Evolutionary conservation across 2,888 invertebrate species (phyloP), one percentile per base, ranked within the genome.

Genomic region (Papilio gigon): DNA sequence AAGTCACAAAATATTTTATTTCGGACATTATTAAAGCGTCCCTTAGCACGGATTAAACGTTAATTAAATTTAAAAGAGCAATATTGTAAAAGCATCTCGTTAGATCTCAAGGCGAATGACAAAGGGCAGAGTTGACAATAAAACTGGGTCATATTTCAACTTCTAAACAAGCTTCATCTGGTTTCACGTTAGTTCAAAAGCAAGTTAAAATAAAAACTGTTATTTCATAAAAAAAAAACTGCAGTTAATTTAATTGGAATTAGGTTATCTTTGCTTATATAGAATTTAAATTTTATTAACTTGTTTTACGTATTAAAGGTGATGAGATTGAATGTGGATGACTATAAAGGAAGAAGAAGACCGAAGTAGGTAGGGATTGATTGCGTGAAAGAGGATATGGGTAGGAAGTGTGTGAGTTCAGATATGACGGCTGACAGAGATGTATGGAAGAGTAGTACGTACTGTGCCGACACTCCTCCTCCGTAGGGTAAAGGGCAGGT

Each of bases 81-180:
- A 64, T 64, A 64, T 59, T 47, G 30, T 64, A 64, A 64, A 64
- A 64, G 64, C 64, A 58, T 50, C 64, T 64, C 58, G 59, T 64
- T 64, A 64, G 59, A 35, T 37, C 35, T 68, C 64, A 42, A 25
- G 64, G 47, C 63, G n/a, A 17, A 42, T 27, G 47, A 68, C 68
- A 68, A 68, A 68, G 40, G 68, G 30, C 40, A 59, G 47, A 50
- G 68, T 64, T 59, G 58, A 68, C 63, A 64, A 64, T 68, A 47
- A 68, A 68, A 68, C 33, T 68, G 20, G 68, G 68, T 64, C 68
- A 64, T 68, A 68, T 47, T 59, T 68, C 64, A 64, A 64, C 25
- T 68, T 64, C 68, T 68, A 59, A 64, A 68, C 63, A 64, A 64
- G 64, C 59, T 33, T 64, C 47, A 22, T 68, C 33, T 35, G 27